Percentiles rank a stretch among this genome's conserved stretches.
phyloP scores from a whole-genome alignment of 2,113 vertebrate genomes.

The Fukomys damarensis region DNA sequence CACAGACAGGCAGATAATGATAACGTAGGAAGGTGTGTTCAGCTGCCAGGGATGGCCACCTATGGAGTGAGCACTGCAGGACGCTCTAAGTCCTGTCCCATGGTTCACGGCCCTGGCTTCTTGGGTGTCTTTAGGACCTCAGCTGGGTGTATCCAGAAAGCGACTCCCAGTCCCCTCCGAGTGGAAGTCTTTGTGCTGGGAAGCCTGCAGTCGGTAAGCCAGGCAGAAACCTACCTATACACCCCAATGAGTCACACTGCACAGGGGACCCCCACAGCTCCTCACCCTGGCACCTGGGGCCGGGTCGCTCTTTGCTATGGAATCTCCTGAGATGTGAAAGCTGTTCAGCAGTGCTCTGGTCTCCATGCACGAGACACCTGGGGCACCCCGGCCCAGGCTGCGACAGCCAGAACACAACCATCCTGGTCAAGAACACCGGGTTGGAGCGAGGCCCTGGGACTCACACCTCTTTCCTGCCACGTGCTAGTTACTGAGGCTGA shows the following conservation, averaged over 20 bases:
- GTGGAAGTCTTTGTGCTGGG: neutral
- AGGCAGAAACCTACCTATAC: neutral
- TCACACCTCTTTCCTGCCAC: neutral
- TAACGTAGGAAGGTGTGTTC: neutral
- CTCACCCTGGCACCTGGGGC: fast-evolving
- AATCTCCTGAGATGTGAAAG: no score
- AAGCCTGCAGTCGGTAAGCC: neutral
- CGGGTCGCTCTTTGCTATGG: fast-evolving
- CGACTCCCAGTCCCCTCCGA: neutral
- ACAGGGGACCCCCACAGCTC: fast-evolving
- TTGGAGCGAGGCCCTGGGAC: neutral
- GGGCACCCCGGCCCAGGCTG: neutral
- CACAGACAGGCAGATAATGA: neutral
- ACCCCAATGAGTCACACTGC: no score
- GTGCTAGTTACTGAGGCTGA: neutral
- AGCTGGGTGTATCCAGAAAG: neutral
- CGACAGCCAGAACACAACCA: neutral
- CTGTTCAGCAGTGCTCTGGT: neutral
- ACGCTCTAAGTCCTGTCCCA: neutral
- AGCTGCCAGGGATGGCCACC: neutral
- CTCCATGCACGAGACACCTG: neutral
- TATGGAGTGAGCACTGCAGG: neutral
- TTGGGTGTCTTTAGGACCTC: neutral
- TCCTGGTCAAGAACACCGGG: neutral
- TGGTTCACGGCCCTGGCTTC: neutral